phyloP scores from a whole-genome alignment of 2,797 vertebrate species.

The Pangasius mekongensis region DNA sequence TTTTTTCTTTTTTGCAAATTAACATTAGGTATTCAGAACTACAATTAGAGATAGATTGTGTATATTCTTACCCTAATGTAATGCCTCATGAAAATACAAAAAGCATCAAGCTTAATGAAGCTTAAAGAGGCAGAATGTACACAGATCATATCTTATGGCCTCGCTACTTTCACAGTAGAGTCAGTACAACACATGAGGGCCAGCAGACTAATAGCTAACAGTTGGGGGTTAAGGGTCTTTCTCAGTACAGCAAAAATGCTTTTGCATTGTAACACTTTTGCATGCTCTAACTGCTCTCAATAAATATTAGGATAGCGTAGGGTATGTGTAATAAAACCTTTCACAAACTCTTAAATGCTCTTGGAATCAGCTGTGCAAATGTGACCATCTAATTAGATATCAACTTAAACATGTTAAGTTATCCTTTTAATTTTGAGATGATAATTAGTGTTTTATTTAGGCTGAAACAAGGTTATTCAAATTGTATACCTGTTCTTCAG shows the following conservation, averaged over 20 bases:
- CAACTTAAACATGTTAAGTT: not conserved
- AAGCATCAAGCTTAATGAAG: not conserved
- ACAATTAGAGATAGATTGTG: not conserved
- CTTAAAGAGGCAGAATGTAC: not conserved
- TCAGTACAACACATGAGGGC: not conserved
- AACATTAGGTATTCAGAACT: not conserved
- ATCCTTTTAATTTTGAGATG: not conserved
- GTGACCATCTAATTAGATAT: not conserved
- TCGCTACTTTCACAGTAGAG: not conserved
- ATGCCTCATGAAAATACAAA: not conserved
- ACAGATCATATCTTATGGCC: not conserved
- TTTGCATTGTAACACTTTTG: not conserved
- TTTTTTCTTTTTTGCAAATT: not conserved
- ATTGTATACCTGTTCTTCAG: not conserved
- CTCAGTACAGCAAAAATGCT: not conserved
- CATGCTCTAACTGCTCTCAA: not conserved
- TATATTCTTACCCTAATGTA: not conserved
- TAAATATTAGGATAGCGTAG: not conserved
- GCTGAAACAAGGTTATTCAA: not conserved
- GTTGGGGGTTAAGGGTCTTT: not conserved
- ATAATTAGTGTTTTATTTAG: not conserved
- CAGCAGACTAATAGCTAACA: constrained; percentile 2
- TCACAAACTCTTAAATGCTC: not conserved
- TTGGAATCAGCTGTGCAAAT: not conserved
- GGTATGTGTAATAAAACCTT: not conserved